Conservation (phyloP, 1,140 invertebrate species). For the Palaemon carinicauda region DNA sequence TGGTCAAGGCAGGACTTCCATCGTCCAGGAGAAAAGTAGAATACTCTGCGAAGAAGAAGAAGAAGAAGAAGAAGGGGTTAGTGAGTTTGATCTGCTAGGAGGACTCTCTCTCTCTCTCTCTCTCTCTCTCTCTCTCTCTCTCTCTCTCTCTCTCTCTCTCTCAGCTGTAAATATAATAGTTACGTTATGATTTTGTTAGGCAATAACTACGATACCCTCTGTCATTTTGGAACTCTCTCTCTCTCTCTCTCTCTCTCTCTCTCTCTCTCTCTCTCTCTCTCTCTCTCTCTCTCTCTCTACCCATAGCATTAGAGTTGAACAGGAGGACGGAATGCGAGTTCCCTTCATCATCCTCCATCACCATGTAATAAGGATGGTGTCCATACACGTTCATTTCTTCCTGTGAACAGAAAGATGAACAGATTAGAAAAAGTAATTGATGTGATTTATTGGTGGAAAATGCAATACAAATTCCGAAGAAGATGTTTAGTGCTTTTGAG, state of each 20-base stretch:
- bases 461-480: too few species aligned
- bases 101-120: background rate
- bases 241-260: background rate
- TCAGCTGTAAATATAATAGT: too few species aligned
- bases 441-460: too few species aligned
- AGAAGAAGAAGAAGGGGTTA: too few species aligned
- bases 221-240: too few species aligned
- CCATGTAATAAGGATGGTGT: constrained; percentile 71
- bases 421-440: too few species aligned
- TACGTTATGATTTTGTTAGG: too few species aligned
- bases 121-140: background rate
- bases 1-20: constrained; percentile 60
- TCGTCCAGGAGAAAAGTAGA: constrained; percentile 46
- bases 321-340: constrained; percentile 66
- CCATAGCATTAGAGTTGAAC: constrained; percentile 68
- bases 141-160: background rate
- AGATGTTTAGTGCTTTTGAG: too few species aligned
- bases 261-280: background rate
- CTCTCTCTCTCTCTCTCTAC: background rate
- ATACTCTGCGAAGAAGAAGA: constrained; percentile 67
- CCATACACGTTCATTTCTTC: constrained; percentile 66
- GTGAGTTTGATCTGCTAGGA: too few species aligned
- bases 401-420: constrained; percentile 49
- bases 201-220: too few species aligned
- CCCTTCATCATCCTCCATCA: constrained; percentile 67